Conservation (phyloP, 2,888 invertebrate species). For the Sturmia bella region DNA sequence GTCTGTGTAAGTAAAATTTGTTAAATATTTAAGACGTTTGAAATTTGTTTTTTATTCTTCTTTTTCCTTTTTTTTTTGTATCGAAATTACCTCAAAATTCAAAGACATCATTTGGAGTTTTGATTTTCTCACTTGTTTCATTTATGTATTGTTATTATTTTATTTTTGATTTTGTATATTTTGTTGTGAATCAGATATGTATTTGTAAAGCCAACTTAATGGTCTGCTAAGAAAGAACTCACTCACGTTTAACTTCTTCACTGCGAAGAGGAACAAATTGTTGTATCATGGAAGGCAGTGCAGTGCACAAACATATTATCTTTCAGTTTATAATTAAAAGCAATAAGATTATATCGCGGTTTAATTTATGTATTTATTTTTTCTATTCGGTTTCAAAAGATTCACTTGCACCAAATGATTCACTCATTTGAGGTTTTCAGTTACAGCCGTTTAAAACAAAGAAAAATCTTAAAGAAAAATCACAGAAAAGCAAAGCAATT, state of each 20-base stretch:
- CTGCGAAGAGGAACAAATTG: conserved; percentile 20
- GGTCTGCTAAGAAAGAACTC: conserved; percentile 50
- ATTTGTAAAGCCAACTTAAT: conserved; percentile 31
- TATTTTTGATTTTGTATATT: neutral
- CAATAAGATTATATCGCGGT: conserved; percentile 59
- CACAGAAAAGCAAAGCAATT: conserved; percentile 19
- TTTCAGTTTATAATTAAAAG: conserved; percentile 64
- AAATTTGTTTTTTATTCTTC: neutral
- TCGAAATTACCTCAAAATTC: conserved; percentile 46
- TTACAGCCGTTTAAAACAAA: conserved; percentile 48
- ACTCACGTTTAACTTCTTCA: conserved; percentile 49
- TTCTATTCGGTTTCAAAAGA: conserved; percentile 26
- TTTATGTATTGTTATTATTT: conserved; percentile 5
- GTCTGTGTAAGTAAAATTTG: too few species aligned
- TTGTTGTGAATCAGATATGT: neutral
- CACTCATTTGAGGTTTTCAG: conserved; percentile 57
- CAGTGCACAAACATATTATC: conserved; percentile 40
- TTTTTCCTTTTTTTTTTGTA: conserved; percentile 9
- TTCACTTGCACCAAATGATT: conserved; percentile 51
- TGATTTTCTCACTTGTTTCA: conserved; percentile 16
- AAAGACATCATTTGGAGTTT: conserved; percentile 42
- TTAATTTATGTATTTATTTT: conserved; percentile 40
- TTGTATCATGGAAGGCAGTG: conserved; percentile 21
- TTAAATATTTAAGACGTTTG: neutral
- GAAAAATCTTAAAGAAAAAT: conserved; percentile 42